Percentiles rank a stretch among this genome's conserved stretches.
These are phyloP conservation scores for Plectrocnemia conspersa DNA, from an alignment of 1,140 invertebrate species.

Conservation along the genomic window DNA sequence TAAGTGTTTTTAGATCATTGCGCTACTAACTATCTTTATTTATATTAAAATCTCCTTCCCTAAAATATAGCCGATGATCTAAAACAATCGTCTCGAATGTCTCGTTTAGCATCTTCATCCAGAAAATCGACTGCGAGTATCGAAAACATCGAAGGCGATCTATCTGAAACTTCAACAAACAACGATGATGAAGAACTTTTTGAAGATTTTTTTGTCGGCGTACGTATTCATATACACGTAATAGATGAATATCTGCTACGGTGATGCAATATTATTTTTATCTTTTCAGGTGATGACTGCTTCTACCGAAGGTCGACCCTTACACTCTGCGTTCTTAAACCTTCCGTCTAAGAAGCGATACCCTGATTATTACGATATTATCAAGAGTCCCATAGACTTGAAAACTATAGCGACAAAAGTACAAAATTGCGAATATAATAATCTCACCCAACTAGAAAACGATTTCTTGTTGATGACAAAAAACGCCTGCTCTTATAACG, in stretches of 20 bases:
- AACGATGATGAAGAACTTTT: conserved; percentile 65
- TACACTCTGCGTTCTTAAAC: conserved; percentile 83
- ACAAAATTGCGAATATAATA: conserved; percentile 73
- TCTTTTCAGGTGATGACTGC: conserved; percentile 78
- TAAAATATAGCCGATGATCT: conserved; percentile 44
- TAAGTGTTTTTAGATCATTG: conserved; percentile 23
- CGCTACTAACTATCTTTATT: neutral
- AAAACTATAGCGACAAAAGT: conserved; percentile 90
- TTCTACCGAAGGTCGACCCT: conserved; percentile 70
- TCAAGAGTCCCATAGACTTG: conserved; percentile 93
- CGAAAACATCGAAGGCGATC: conserved; percentile 54
- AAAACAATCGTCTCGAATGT: conserved; percentile 43
- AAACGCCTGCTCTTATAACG: conserved; percentile 95
- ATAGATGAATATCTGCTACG: neutral
- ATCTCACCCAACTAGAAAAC: conserved; percentile 78
- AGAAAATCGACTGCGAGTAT: conserved; percentile 42
- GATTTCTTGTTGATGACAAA: conserved; percentile 88
- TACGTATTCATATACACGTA: conserved; percentile 44
- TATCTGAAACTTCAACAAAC: conserved; percentile 67
- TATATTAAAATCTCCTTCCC: too few relatives aligned
- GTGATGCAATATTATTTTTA: neutral
- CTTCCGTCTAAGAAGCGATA: conserved; percentile 88
- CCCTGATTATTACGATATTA: conserved; percentile 95
- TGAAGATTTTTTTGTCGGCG: conserved; percentile 62
- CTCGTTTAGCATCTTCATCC: conserved; percentile 43